Base-by-base conservation (phyloP, 1,140 invertebrate genomes). In the Charaxes varanes region DNA sequence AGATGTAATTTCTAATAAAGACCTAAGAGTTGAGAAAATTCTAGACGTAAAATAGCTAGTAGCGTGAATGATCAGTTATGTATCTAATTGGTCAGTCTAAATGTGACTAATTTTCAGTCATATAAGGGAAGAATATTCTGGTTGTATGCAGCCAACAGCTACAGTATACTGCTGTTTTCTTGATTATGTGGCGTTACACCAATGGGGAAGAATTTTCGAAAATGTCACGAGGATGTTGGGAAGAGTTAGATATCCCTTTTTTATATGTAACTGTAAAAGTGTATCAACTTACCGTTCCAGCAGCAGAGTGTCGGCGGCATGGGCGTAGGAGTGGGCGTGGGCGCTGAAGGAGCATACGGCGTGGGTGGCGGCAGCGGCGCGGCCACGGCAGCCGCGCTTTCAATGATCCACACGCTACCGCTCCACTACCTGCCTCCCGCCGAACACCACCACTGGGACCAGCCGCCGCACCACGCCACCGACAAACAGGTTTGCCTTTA, bases 401-500 rank as follows among this genome's bases (percentile, higher is more conserved):
- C 74, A 40, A 67, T 82, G 33, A 69, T 82, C 71, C 74, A 82
- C 63, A 61, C 69, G 50, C 55, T 77, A 55, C 77, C 69, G 37
- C 55, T 73, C 55, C 72, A 74, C 48, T 77, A 77, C 68, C 57
- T 77, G 61, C 65, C 68, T 52, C 52, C 68, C 35, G 51, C 47
- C 15, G 54, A 59, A 26, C 54, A 60, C 38, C 56, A 49, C 48
- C 70, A 67, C 48, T 70, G 66, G 66, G 66, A 56, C 41, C 62
- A 57, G 46, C 51, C 54, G 53, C 62, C 48, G 36, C 67, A 64
- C 53, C 59, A 62, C 54, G 40, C 61, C 22, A 21, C 40, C 34
- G 72, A 80, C 52, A 71, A 69, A 36, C 68, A 70, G 69, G 69
- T 76, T n/a, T n/a, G n/a, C n/a, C n/a, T n/a, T n/a, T n/a, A n/a